phyloP scores from a whole-genome alignment of 1,140 invertebrate species.

The Ganaspis sp. region DNA sequence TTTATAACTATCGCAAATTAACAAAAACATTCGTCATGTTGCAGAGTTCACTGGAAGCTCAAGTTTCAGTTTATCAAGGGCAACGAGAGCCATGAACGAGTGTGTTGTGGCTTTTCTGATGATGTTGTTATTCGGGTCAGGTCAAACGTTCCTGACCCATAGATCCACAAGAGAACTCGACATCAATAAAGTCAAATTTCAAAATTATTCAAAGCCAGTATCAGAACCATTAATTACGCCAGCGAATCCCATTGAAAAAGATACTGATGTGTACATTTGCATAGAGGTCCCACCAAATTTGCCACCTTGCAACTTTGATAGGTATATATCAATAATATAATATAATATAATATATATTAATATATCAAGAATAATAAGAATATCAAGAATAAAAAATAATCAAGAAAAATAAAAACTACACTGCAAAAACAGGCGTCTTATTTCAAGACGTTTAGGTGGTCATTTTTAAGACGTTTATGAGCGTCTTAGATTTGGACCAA shows the following conservation, averaged over 20 bases:
- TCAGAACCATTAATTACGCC: background rate
- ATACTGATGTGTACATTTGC: constrained; percentile 38
- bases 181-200: background rate
- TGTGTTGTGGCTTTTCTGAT: constrained; percentile 19
- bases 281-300: constrained; percentile 45
- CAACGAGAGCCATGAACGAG: constrained; percentile 18
- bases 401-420: too few species aligned
- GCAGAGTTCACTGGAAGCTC: constrained; percentile 23
- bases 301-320: constrained; percentile 44
- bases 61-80: constrained; percentile 23
- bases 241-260: background rate
- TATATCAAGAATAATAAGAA: background rate
- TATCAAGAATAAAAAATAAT: background rate
- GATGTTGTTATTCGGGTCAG: constrained; percentile 21
- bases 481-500: too few species aligned
- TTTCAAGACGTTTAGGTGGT: too few species aligned
- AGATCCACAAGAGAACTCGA: background rate
- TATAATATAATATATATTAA: background rate
- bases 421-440: too few species aligned
- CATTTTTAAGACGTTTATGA: too few species aligned
- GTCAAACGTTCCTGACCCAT: constrained; percentile 13
- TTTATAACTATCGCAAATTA: background rate
- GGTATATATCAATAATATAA: too few species aligned
- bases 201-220: background rate
- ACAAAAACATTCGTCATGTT: background rate